Evolutionary conservation across 2,888 invertebrate species (phyloP), one percentile per base, ranked within the genome.

Genomic region (Apomyelois bistriatella): DNA sequence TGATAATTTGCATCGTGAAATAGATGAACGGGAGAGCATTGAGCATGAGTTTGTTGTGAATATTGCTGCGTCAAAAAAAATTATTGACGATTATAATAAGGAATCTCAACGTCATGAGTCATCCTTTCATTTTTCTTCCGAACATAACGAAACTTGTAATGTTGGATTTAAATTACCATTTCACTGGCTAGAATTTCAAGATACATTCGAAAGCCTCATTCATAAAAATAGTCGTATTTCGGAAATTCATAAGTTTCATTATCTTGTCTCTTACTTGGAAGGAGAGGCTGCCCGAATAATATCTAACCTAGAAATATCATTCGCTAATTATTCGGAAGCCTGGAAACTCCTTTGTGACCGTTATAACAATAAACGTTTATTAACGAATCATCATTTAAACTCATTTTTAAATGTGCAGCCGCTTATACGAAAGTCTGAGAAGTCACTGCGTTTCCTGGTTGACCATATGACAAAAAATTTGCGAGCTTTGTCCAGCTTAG

Each of bases 191-290:
- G 61, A 64, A 32, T 64, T 64, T 37, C 53, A 57, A 1, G 64
- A 64, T 16, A 64, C 60, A 0, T 64, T 58, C 48, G 36, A 38
- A 41, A 55, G n/a, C 35, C 36, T 68, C 10, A 55, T 65, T n/a
- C 66, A 68, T 36, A 59, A 60, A 1, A 67, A 65, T 40, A 41
- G 53, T 1, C 59, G 54, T 5, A 60, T 66, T n/a, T 15, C 56
- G 4, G 13, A 52, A 0, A 60, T 65, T 7, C 58, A 64, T 16
- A 60, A 62, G 35, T 64, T 59, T 46, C 55, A 64, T 38, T 62
- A 61, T 51, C 37, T 64, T 4, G 49, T 46, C n/a, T 60, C 61
- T 0, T 61, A 61, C 41, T 49, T 62, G 10, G 54, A 58, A 49
- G 64, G 64, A 7, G 60, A 61, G 7, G 64, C 65, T 7, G 46